A percentile compares a stretch with the other conserved stretches of the same genome.
Evolutionary conservation across 2,113 vertebrate species (phyloP).

Genomic region (Delphinus delphis): DNA sequence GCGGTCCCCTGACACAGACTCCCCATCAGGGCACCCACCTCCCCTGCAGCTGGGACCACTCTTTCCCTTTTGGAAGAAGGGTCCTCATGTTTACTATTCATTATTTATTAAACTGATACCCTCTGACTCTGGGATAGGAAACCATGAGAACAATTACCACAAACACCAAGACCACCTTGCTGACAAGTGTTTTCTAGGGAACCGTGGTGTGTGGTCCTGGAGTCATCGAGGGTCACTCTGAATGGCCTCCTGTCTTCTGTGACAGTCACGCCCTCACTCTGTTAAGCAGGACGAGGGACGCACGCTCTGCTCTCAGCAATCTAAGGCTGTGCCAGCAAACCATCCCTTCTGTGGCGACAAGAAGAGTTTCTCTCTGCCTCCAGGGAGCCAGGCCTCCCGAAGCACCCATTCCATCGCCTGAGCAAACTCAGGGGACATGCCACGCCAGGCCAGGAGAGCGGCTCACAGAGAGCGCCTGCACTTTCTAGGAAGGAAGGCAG

Average conservation of each 20-base stretch:
- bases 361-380: background rate
- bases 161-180: background rate
- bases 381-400: background rate
- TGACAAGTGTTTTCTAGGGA: background rate
- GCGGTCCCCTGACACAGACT: background rate
- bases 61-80: background rate
- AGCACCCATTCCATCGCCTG: background rate
- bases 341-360: background rate
- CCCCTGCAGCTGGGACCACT: background rate
- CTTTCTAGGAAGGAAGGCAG: background rate
- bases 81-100: background rate
- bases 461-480: background rate
- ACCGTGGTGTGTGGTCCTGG: rapidly evolving
- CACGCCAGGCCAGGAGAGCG: background rate
- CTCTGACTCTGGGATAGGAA: background rate
- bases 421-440: background rate
- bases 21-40: background rate
- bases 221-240: background rate
- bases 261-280: background rate
- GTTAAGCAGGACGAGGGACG: background rate
- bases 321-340: background rate
- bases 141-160: background rate
- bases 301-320: background rate
- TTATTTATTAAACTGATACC: background rate
- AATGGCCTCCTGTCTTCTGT: background rate